Evolutionary conservation across 2,113 vertebrate species (phyloP).

Genomic region (Nerophis ophidion): DNA sequence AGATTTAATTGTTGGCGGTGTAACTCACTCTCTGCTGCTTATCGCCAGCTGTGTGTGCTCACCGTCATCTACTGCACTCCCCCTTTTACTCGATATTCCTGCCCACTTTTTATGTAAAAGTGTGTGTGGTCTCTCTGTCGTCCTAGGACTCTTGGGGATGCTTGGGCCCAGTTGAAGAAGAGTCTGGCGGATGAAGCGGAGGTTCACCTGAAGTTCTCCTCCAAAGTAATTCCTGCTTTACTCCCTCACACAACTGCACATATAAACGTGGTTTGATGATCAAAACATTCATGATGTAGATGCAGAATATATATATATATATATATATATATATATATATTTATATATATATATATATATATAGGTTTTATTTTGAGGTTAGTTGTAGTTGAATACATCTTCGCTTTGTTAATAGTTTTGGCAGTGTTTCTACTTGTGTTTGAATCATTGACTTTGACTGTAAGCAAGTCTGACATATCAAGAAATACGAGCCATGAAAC

Average conservation of each 20-base stretch:
- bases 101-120: slow-evolving; percentile 15
- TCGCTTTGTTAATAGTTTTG: not conserved
- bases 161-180: slow-evolving; percentile 94
- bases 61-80: not conserved
- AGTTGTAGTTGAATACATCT: not conserved
- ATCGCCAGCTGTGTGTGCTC: slow-evolving; percentile 19
- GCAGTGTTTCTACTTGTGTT: not conserved
- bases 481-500: not conserved
- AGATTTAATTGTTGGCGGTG: slow-evolving; percentile 29
- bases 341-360: no score
- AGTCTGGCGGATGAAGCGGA: slow-evolving; percentile 94
- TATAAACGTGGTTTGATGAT: not conserved
- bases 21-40: slow-evolving; percentile 14
- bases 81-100: slow-evolving; percentile 3
- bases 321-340: no score
- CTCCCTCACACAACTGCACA: not conserved
- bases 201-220: slow-evolving; percentile 97
- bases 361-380: not conserved
- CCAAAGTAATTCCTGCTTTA: slow-evolving; percentile 77
- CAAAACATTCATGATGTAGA: not conserved
- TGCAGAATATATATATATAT: not conserved
- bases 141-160: slow-evolving; percentile 86
- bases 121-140: slow-evolving; percentile 39
- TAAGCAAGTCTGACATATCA: not conserved
- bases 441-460: not conserved